Evolutionary conservation across 2,113 vertebrate species (phyloP), one percentile per base, ranked within the genome.

Genomic region (Hemicordylus capensis): DNA sequence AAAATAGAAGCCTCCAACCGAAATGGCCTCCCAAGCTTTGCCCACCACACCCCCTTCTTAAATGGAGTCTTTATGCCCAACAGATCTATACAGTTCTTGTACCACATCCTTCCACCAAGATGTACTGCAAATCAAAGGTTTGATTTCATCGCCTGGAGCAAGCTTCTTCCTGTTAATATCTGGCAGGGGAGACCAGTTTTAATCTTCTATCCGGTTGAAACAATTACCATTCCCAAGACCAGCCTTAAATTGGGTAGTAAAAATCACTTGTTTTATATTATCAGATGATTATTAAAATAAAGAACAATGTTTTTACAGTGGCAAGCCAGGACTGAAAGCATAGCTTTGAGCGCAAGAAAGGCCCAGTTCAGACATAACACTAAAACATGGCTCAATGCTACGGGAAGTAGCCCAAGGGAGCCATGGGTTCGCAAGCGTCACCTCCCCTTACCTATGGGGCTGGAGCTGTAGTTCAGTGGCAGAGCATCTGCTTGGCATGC

Each of bases 151-250:
- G 86, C 76, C 87, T 61, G 76, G 83, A 89, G 81, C 87, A 91
- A 94, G 87, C 42, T 31, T 91, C 88, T 8, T 90, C 73, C 90
- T 73, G 77, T 88, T 93, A 94, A 90, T 85, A 92, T 90, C 87
- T 91, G 89, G 94, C 80, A 88, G 80, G 87, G 87, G 91, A 95
- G 91, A 92, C 69, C 81, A 91, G 85, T 66, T 94, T 93, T 94
- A 92, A 95, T 88, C 91, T 90, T 91, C 89, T 81, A 80, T 88
- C 64, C 89, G 67, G 42, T 85, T 89, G 88, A 89, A 93, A 87
- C 86, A 93, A 92, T 92, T 89, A 93, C 89, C 85, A 80, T 84
- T 85, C 75, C 70, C 81, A 87, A 79, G 91, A 88, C 80, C 86
- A 64, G 73, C 74, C 86, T 87, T 79, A 34, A 91, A 87, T 87